A percentile compares a stretch with the other conserved stretches of the same genome.
Evolutionary conservation across 2,113 vertebrate genomes (phyloP).

Genomic region (Amazona guildingii): DNA sequence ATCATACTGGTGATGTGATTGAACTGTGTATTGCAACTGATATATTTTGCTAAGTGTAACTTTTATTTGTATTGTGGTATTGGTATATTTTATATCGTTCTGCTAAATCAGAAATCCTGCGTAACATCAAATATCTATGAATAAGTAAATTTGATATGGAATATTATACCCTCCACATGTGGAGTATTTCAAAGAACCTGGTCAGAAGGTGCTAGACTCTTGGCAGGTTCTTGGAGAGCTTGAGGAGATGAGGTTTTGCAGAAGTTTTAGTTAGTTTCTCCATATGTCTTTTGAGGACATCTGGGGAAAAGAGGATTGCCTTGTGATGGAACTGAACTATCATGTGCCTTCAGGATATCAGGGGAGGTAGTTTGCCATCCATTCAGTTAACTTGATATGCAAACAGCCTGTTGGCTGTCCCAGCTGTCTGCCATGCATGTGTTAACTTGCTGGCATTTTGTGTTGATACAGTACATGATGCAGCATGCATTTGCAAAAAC

Average conservation of each 20-base stretch:
- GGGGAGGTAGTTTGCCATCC: background rate
- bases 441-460: background rate
- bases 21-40: background rate
- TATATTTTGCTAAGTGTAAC: background rate
- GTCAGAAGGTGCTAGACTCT: background rate
- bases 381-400: background rate
- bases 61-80: background rate
- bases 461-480: background rate
- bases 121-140: background rate
- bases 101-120: background rate
- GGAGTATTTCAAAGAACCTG: background rate
- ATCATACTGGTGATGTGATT: background rate
- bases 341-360: background rate
- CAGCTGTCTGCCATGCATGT: background rate
- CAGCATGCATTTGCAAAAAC: background rate
- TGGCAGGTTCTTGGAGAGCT: background rate
- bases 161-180: background rate
- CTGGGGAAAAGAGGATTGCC: background rate
- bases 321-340: background rate
- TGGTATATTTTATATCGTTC: background rate
- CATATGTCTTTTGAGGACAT: background rate
- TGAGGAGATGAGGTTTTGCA: background rate
- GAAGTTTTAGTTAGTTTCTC: background rate
- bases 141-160: background rate
- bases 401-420: background rate